These are phyloP conservation scores for Coenonympha arcania DNA, from an alignment of 2,888 invertebrate genomes.

Conservation along the genomic window DNA sequence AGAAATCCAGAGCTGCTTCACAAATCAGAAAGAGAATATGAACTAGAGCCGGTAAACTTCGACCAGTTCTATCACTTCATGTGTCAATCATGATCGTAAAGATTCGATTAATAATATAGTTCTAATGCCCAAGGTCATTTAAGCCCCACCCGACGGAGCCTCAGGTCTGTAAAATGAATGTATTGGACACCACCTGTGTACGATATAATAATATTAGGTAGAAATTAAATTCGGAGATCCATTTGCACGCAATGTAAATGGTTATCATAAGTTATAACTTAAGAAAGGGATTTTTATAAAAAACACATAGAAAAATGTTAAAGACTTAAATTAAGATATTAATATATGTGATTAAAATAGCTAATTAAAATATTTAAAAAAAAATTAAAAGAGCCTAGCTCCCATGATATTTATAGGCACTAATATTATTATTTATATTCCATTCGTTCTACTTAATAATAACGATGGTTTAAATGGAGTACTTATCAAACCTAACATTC, in stretches of 20 bases:
- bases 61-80: slow-evolving; percentile 71
- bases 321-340: slow-evolving; percentile 22
- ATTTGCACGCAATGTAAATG: slow-evolving; percentile 11
- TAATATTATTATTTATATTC: slow-evolving; percentile 28
- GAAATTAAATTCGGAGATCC: slow-evolving; percentile 10
- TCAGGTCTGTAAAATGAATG: slow-evolving; percentile 31
- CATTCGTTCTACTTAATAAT: slow-evolving; percentile 29
- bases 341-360: slow-evolving; percentile 25
- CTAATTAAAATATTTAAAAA: slow-evolving; percentile 23
- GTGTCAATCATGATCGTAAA: slow-evolving; percentile 64
- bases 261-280: slow-evolving; percentile 15
- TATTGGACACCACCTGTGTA: slow-evolving; percentile 8
- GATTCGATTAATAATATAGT: slow-evolving; percentile 21
- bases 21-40: slow-evolving; percentile 53
- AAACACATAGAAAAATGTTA: slow-evolving; percentile 18
- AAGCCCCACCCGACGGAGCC: slow-evolving; percentile 45
- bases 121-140: slow-evolving; percentile 37
- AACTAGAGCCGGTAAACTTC: slow-evolving; percentile 65
- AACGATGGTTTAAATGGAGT: slow-evolving; percentile 29
- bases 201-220: slow-evolving; percentile 12
- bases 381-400: slow-evolving; percentile 28
- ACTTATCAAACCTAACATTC: slow-evolving; percentile 47
- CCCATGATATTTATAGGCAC: slow-evolving; percentile 15
- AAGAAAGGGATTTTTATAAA: slow-evolving; percentile 19
- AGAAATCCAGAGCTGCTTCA: slow-evolving; percentile 63